phyloP scores from a whole-genome alignment of 2,888 invertebrate species.

The Scaptomyza flava region DNA sequence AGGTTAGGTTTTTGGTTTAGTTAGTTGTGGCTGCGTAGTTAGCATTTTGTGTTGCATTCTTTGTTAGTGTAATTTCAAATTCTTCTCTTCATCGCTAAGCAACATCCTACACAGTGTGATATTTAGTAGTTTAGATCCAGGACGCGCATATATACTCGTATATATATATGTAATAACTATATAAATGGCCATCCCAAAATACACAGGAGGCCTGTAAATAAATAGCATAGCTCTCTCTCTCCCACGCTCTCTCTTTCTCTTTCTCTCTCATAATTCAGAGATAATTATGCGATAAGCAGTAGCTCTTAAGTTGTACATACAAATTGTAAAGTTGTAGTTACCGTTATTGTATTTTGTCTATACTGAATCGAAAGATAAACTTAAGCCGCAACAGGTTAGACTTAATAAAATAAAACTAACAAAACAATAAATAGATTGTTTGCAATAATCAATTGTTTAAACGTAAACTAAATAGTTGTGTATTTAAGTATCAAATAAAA shows the following conservation, averaged over 20 bases:
- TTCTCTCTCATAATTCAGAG: not conserved
- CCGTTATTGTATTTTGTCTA: conserved; percentile 72
- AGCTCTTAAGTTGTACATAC: conserved; percentile 61
- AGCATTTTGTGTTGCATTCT: conserved; percentile 58
- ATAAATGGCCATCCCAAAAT: conserved; percentile 33
- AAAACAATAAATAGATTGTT: conserved; percentile 48
- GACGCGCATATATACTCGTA: conserved; percentile 57
- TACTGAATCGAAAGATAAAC: conserved; percentile 24
- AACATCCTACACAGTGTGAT: conserved; percentile 84
- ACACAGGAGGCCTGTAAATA: conserved; percentile 52
- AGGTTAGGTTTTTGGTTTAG: conserved; percentile 21
- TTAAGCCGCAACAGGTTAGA: conserved; percentile 44
- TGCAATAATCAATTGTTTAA: conserved; percentile 24
- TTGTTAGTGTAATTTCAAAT: conserved; percentile 63
- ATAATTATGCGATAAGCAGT: conserved; percentile 9
- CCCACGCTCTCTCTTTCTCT: not conserved
- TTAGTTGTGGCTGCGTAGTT: conserved; percentile 50
- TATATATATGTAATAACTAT: conserved; percentile 22
- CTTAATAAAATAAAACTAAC: conserved; percentile 14
- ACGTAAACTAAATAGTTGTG: conserved; percentile 31
- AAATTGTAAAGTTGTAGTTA: conserved; percentile 69
- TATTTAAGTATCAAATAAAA: conserved; percentile 34
- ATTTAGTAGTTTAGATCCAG: conserved; percentile 82
- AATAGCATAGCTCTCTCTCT: conserved; percentile 37
- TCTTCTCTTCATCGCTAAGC: conserved; percentile 65